Conservation (phyloP, 2,113 vertebrate species). For the Anolis carolinensis region DNA sequence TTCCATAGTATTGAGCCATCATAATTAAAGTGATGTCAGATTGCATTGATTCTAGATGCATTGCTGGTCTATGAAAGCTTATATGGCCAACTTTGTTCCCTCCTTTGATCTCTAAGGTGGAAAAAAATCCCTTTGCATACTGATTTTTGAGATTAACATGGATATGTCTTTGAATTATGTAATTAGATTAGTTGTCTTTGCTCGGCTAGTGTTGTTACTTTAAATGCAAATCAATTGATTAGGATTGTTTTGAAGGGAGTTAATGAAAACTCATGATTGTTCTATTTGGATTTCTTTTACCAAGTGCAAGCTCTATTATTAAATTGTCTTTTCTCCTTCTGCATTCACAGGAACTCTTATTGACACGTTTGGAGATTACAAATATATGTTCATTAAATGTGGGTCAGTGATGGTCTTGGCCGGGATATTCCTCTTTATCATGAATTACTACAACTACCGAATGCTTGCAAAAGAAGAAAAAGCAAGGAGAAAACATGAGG, state of each 20-base stretch:
- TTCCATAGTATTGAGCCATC: too few species aligned
- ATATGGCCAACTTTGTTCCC: too few species aligned
- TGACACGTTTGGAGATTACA: conserved; percentile 79
- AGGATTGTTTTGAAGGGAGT: not conserved
- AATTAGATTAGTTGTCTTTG: not conserved
- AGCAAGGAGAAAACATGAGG: conserved; percentile 46
- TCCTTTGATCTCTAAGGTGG: too few species aligned
- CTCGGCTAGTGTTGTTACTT: not conserved
- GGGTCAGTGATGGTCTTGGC: conserved; percentile 78
- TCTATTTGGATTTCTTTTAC: not conserved
- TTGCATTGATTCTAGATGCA: too few species aligned
- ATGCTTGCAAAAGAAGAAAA: conserved; percentile 75
- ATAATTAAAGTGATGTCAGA: too few species aligned
- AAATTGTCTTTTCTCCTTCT: conserved; percentile 18
- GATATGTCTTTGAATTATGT: too few species aligned
- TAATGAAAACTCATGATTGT: not conserved
- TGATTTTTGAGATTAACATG: too few species aligned
- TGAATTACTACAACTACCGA: conserved; percentile 83
- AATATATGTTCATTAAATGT: conserved; percentile 82
- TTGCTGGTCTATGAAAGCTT: too few species aligned
- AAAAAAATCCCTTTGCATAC: too few species aligned
- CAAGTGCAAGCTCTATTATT: not conserved
- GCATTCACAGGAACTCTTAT: conserved; percentile 76
- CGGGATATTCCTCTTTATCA: conserved; percentile 80
- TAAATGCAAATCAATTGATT: not conserved